Evolutionary conservation across 2,797 vertebrate species (phyloP).

Genomic region (Remorina albescens): DNA sequence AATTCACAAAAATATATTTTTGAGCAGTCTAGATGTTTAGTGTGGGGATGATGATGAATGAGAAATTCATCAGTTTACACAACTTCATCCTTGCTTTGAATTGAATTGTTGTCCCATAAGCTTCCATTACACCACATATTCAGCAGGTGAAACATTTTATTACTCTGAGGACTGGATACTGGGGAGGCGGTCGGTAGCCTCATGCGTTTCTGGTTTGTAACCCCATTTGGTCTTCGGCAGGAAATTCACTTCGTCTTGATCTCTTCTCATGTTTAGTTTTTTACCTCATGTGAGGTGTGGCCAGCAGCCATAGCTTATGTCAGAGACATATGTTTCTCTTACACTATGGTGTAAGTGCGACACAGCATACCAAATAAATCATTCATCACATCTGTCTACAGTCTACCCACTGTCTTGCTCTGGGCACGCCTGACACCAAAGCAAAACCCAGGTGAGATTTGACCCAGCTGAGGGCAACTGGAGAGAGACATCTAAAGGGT

Average conservation of each 20-base stretch:
- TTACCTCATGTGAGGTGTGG: constrained; percentile 25
- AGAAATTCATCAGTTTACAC: constrained; percentile 16
- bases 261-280: constrained; percentile 34
- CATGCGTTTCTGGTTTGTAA: constrained; percentile 50
- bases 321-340: constrained; percentile 46
- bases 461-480: constrained; percentile 33
- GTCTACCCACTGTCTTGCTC: constrained; percentile 18
- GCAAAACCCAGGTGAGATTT: constrained; percentile 42
- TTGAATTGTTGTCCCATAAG: constrained; percentile 5
- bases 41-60: constrained; percentile 5
- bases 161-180: constrained; percentile 27
- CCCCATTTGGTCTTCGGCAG: constrained; percentile 12
- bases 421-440: constrained; percentile 51
- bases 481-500: constrained; percentile 31
- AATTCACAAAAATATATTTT: not conserved
- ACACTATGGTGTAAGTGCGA: constrained; percentile 48
- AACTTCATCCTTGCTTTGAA: not conserved
- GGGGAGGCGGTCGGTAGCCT: constrained; percentile 30
- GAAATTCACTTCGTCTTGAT: constrained; percentile 24
- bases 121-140: constrained; percentile 10
- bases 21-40: not conserved
- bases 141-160: constrained; percentile 12
- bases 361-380: constrained; percentile 63
- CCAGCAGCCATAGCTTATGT: constrained; percentile 28
- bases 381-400: constrained; percentile 59